A percentile compares a stretch with the other conserved stretches of the same genome.
Conservation (phyloP, 1,140 invertebrate genomes). For the Teleopsis dalmanni region DNA sequence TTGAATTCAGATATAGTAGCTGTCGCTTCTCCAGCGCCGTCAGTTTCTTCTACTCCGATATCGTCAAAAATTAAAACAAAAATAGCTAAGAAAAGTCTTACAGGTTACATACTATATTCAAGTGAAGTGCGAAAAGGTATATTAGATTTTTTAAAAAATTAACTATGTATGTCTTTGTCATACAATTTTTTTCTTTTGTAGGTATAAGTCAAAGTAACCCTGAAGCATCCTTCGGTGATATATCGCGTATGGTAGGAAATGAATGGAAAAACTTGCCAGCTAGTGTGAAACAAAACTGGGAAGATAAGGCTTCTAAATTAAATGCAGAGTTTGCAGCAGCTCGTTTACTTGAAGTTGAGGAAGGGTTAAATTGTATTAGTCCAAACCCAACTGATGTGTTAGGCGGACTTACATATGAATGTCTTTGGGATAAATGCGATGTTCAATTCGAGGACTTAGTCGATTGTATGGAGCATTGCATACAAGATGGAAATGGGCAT, state of each 20-base stretch:
- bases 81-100: conserved; percentile 71
- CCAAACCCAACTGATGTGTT: conserved; percentile 28
- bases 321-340: conserved; percentile 68
- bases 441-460: conserved; percentile 85
- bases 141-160: conserved; percentile 45
- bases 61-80: conserved; percentile 45
- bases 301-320: conserved; percentile 78
- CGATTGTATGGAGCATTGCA: conserved; percentile 85
- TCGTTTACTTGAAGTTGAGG: conserved; percentile 45
- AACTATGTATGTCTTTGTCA: neutral
- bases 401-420: conserved; percentile 62
- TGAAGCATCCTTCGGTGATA: conserved; percentile 92
- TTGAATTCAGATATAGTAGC: conserved; percentile 59
- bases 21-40: conserved; percentile 43
- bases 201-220: conserved; percentile 71
- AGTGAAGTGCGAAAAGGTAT: conserved; percentile 84
- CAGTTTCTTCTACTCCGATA: conserved; percentile 50
- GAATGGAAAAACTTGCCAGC: conserved; percentile 91
- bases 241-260: conserved; percentile 92
- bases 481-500: conserved; percentile 60
- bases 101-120: conserved; percentile 97
- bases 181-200: conserved; percentile 2
- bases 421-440: conserved; percentile 87
- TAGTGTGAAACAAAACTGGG: conserved; percentile 85
- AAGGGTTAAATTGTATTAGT: conserved; percentile 43